Base-by-base conservation (phyloP, 2,113 vertebrate genomes). In the Urocolius indicus region DNA sequence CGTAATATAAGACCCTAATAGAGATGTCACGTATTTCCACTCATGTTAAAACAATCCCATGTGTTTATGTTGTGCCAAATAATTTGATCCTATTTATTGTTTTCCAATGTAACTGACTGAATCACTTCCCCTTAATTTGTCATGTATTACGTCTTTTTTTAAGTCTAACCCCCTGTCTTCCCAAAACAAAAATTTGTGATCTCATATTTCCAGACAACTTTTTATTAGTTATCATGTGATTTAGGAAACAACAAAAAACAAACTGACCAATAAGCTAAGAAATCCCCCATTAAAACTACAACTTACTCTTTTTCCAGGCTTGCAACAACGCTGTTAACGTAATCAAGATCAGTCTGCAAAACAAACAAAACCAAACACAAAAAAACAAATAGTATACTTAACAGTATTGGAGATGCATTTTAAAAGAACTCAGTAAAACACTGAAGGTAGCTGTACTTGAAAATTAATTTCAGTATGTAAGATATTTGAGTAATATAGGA, bases 261-360 rank as follows among this genome's bases (percentile, higher is more conserved):
- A 82, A 48, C 23, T 19, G 34, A 89, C 16, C 7, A 41, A 18
- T 41, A 77, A 73, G n/a, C 6, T 55, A 92, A 89, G 13, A 82
- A 90, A 26, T 26, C 6, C 32, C 32, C 66, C 3, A 34, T 62
- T 84, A 79, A 88, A 95, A 69, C 16, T n/a, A 80, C 5, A 87
- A 99, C 99, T 99, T 98, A 99, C 99, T 99, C 99, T 98, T 99
- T 99, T 95, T 99, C 98, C 95, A 99, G 97, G 94, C 97, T 98
- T 79, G 98, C 98, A 86, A 99, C 98, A 93, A 99, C 99, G 49
- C 98, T 98, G 72, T 99, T 98, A 65, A 99, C 99, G 54, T 99
- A 99, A 74, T 99, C 99, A 80, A 98, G 91, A 91, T 99, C 99
- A 63, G 99, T 99, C 99, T 99, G 97, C 68, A 72, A 72, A 72